Evolutionary conservation across 2,888 invertebrate species (phyloP).

Genomic region (Drosophila birchii): DNA sequence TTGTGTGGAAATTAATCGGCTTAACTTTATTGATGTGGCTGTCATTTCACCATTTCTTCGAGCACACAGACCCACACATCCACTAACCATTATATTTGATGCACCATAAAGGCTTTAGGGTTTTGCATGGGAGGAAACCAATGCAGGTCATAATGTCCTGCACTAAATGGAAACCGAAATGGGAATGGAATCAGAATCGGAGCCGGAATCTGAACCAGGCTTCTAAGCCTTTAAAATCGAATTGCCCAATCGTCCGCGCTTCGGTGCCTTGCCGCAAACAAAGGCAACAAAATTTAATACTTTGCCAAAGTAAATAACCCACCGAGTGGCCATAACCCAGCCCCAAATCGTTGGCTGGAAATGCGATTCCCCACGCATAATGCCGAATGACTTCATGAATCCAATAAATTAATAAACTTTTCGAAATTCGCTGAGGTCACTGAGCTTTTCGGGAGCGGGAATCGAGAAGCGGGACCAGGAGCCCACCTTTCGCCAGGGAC

Average conservation of each 20-base stretch:
- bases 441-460: constrained; percentile 52
- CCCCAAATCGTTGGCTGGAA: constrained; percentile 41
- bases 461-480: constrained; percentile 7
- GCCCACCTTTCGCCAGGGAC: constrained; percentile 26
- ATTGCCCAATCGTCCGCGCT: constrained; percentile 61
- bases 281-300: constrained; percentile 73
- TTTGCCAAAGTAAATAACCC: constrained; percentile 63
- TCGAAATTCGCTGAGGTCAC: constrained; percentile 79
- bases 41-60: constrained; percentile 14
- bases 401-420: constrained; percentile 81
- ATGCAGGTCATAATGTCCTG: constrained; percentile 31
- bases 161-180: constrained; percentile 39
- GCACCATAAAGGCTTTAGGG: constrained; percentile 14
- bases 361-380: constrained; percentile 72
- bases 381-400: constrained; percentile 79
- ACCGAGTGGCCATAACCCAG: constrained; percentile 20
- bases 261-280: constrained; percentile 31
- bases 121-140: neutral
- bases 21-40: constrained; percentile 27
- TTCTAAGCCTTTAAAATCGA: constrained; percentile 71
- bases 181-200: neutral
- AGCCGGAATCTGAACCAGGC: neutral
- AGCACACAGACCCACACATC: constrained; percentile 3
- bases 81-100: constrained; percentile 32
- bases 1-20: constrained; percentile 24